phyloP scores from a whole-genome alignment of 2,888 invertebrate species.

The Drosophila nr. perissopoda region DNA sequence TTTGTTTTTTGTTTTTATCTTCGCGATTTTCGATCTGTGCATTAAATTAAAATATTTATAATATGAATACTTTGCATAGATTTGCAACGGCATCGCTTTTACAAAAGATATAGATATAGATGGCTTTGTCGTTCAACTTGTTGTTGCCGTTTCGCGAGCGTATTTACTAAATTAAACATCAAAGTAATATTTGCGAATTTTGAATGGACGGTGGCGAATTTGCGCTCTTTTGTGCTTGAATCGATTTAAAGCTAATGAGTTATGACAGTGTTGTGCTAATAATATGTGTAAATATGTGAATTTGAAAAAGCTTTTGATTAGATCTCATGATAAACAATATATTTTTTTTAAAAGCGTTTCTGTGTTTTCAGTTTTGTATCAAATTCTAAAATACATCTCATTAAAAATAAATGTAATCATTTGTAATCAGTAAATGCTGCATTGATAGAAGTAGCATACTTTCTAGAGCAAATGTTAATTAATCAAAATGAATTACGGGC shows the following conservation, averaged over 20 bases:
- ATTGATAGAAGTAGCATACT: constrained; percentile 38
- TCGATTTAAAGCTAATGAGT: neutral
- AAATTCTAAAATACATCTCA: neutral
- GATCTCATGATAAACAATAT: neutral
- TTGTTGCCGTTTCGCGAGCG: neutral
- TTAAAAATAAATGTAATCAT: neutral
- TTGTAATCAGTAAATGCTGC: neutral
- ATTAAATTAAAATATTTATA: constrained; percentile 71
- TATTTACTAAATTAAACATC: constrained; percentile 6
- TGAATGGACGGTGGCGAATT: neutral
- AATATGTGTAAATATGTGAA: neutral
- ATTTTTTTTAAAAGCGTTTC: neutral
- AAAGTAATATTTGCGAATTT: constrained; percentile 1
- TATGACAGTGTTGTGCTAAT: neutral
- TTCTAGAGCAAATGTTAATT: constrained; percentile 25
- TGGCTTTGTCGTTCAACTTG: constrained; percentile 1
- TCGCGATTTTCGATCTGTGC: constrained; percentile 50
- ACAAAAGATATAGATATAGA: constrained; percentile 11
- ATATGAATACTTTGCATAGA: constrained; percentile 45
- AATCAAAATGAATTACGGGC: neutral
- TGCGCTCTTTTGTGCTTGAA: neutral
- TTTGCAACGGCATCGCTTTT: constrained; percentile 20
- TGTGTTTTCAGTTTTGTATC: neutral
- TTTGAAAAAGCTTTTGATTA: neutral
- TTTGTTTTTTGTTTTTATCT: constrained; percentile 16